Evolutionary conservation across 2,113 vertebrate genomes (phyloP).

Genomic region (Festucalex cinctus): DNA sequence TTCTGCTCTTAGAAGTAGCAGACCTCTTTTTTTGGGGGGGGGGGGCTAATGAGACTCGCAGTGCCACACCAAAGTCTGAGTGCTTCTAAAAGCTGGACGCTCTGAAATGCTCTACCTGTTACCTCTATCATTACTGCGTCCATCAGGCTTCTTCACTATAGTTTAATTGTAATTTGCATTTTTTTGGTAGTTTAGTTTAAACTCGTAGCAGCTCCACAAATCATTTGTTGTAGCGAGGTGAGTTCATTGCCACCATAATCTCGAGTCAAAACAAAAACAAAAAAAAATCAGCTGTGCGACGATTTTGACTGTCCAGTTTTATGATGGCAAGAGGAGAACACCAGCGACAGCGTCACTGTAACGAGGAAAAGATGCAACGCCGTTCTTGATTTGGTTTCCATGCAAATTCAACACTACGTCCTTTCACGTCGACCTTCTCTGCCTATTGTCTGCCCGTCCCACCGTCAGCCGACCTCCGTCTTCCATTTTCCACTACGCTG

Average conservation of each 20-base stretch:
- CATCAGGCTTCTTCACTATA: too few species aligned
- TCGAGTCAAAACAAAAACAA: too few species aligned
- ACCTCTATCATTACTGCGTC: too few species aligned
- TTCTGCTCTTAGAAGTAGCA: conserved; percentile 28
- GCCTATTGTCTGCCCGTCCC: conserved; percentile 49
- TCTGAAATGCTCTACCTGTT: too few species aligned
- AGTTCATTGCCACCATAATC: too few species aligned
- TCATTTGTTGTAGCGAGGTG: too few species aligned
- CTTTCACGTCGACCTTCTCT: conserved; percentile 56
- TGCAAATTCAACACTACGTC: conserved; percentile 27
- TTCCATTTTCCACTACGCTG: conserved; percentile 56
- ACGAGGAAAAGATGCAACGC: not conserved
- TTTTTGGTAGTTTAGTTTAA: too few species aligned
- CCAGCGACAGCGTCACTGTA: conserved; percentile 2
- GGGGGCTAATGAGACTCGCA: conserved; percentile 28
- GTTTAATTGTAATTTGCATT: too few species aligned
- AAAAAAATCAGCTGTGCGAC: too few species aligned
- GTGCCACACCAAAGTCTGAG: conserved; percentile 14
- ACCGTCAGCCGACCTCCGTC: conserved; percentile 41
- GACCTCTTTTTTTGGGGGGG: conserved; percentile 11
- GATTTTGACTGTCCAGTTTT: too few species aligned
- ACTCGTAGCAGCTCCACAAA: too few species aligned
- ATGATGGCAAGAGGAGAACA: not conserved
- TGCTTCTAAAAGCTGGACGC: conserved; percentile 24
- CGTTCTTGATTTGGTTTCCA: conserved; percentile 22